These are phyloP conservation scores for Athalia circularis DNA, from an alignment of 2,888 invertebrate species.

Conservation along the genomic window DNA sequence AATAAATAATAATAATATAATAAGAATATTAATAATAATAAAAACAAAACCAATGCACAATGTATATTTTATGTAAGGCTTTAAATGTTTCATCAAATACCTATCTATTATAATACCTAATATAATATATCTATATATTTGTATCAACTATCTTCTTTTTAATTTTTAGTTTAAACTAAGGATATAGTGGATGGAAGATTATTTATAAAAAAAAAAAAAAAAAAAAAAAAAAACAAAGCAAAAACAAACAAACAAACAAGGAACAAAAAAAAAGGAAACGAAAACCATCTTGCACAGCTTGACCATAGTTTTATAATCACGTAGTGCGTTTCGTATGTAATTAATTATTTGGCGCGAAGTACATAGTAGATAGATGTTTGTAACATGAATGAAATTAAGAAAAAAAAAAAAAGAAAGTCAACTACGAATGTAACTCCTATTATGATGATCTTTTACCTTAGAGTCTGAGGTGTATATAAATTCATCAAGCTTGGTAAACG, in stretches of 20 bases:
- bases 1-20: slow-evolving; percentile 45
- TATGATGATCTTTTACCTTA: slow-evolving; percentile 8
- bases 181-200: slow-evolving; percentile 33
- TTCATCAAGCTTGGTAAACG: background rate
- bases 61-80: slow-evolving; percentile 73
- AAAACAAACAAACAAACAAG: background rate
- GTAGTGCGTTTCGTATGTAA: slow-evolving; percentile 36
- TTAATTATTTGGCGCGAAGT: slow-evolving; percentile 12
- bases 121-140: slow-evolving; percentile 71
- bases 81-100: slow-evolving; percentile 72
- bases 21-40: slow-evolving; percentile 46
- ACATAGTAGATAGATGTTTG: slow-evolving; percentile 26
- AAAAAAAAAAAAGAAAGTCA: too few species aligned
- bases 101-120: slow-evolving; percentile 67
- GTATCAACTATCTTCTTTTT: slow-evolving; percentile 64
- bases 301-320: slow-evolving; percentile 37
- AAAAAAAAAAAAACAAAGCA: background rate
- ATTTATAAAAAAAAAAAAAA: background rate
- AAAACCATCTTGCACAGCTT: slow-evolving; percentile 44
- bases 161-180: slow-evolving; percentile 26
- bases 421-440: background rate
- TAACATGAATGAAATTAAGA: slow-evolving; percentile 18
- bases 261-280: background rate
- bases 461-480: slow-evolving; percentile 16
- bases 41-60: slow-evolving; percentile 51